Evolutionary conservation across 2,113 vertebrate genomes (phyloP).

Genomic region (Prionailurus viverrinus): DNA sequence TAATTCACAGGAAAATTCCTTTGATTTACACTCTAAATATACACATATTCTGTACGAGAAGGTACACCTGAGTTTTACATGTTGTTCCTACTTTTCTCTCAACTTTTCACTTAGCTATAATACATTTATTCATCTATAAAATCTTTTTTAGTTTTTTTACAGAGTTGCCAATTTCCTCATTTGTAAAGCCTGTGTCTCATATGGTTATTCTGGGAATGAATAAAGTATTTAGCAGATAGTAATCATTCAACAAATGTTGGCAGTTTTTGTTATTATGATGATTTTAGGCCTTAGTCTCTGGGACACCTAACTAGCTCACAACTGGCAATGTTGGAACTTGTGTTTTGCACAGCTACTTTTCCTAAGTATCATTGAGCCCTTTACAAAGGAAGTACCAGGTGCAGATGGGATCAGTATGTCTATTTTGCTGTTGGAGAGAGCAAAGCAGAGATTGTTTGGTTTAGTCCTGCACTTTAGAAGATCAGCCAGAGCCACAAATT

Average conservation of each 20-base stretch:
- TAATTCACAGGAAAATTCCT: not conserved
- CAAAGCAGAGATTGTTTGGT: not conserved
- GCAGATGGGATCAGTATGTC: not conserved
- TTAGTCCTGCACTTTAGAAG: not conserved
- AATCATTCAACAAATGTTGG: constrained; percentile 17
- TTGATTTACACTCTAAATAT: not conserved
- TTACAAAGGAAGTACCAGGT: constrained; percentile 42
- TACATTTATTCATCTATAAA: not conserved
- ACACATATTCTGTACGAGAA: not conserved
- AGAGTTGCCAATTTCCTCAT: not conserved
- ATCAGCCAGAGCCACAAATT: not conserved
- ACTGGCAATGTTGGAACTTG: not conserved
- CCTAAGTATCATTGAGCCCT: not conserved
- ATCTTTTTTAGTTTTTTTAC: not conserved
- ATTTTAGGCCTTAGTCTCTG: not conserved
- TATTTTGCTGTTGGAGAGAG: not conserved
- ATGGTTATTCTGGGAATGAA: not conserved
- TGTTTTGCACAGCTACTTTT: not conserved
- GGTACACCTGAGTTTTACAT: not conserved
- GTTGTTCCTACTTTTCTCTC: not conserved
- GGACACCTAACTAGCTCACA: not conserved
- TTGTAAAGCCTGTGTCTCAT: not conserved
- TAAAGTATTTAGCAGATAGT: not conserved
- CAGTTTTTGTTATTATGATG: not conserved
- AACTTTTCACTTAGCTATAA: not conserved